Evolutionary conservation across 2,113 vertebrate genomes (phyloP).

Genomic region (Mustelus asterias): DNA sequence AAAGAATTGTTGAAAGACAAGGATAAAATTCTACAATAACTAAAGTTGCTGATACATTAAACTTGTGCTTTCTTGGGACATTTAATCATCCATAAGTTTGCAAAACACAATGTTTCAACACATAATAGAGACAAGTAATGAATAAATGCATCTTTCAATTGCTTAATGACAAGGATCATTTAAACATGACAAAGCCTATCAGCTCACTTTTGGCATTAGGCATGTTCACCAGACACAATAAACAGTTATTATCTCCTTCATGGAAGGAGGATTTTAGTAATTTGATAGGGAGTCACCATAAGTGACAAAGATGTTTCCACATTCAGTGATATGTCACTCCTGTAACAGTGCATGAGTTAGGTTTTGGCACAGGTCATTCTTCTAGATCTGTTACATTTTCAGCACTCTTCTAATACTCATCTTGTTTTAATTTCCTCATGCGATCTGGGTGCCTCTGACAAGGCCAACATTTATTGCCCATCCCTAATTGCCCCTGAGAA

Average conservation of each 20-base stretch:
- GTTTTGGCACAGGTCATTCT: not conserved
- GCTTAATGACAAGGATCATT: not conserved
- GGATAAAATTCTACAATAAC: not conserved
- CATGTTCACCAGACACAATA: not conserved
- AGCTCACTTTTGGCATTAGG: not conserved
- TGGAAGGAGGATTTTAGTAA: not conserved
- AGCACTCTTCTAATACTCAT: not conserved
- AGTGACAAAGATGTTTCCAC: not conserved
- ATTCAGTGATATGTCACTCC: not conserved
- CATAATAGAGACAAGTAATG: not conserved
- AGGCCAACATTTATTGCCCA: not conserved
- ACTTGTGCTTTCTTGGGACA: not conserved
- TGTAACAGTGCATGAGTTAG: not conserved
- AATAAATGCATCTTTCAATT: not conserved
- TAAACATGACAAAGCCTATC: not conserved
- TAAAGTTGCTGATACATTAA: not conserved
- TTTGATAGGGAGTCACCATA: conserved; percentile 8
- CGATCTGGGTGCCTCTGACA: not conserved
- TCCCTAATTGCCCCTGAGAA: not conserved
- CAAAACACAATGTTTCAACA: not conserved
- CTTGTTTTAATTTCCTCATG: not conserved
- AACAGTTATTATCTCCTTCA: not conserved
- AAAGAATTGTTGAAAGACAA: not conserved
- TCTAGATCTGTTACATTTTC: not conserved
- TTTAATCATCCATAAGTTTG: not conserved